These are phyloP conservation scores for Clarias pachynema DNA, from an alignment of 2,797 vertebrate genomes.

Conservation along the genomic window DNA sequence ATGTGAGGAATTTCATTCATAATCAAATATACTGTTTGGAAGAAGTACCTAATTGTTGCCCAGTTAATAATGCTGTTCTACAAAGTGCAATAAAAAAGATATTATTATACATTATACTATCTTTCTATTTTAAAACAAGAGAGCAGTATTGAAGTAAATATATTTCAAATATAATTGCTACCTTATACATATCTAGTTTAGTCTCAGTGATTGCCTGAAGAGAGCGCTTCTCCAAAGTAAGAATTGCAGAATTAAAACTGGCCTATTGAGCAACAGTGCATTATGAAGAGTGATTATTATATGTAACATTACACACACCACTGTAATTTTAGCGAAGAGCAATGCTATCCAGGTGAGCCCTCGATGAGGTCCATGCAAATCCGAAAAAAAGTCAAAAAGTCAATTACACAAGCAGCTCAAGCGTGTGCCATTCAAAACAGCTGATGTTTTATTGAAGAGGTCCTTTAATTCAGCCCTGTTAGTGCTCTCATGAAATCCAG, in stretches of 20 bases:
- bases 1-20: not conserved
- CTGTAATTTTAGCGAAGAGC: constrained; percentile 60
- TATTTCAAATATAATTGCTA: not conserved
- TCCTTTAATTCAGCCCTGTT: constrained; percentile 75
- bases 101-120: not conserved
- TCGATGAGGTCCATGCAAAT: constrained; percentile 83
- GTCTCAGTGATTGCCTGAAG: constrained; percentile 18
- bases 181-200: not conserved
- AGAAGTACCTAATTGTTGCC: not conserved
- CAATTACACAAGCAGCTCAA: constrained; percentile 83
- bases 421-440: constrained; percentile 82
- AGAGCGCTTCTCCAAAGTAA: not conserved
- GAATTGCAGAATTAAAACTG: constrained; percentile 23
- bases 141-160: not conserved
- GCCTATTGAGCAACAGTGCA: constrained; percentile 36
- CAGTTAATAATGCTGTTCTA: not conserved
- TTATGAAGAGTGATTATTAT: constrained; percentile 59
- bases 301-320: constrained; percentile 52
- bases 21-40: not conserved
- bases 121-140: constrained; percentile 1
- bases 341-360: constrained; percentile 79
- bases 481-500: constrained; percentile 76
- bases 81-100: not conserved
- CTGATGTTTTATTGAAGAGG: constrained; percentile 85
- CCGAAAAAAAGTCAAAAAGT: constrained; percentile 78